Conservation (phyloP, 2,888 invertebrate species). For the Pharmacophagus antenor region DNA sequence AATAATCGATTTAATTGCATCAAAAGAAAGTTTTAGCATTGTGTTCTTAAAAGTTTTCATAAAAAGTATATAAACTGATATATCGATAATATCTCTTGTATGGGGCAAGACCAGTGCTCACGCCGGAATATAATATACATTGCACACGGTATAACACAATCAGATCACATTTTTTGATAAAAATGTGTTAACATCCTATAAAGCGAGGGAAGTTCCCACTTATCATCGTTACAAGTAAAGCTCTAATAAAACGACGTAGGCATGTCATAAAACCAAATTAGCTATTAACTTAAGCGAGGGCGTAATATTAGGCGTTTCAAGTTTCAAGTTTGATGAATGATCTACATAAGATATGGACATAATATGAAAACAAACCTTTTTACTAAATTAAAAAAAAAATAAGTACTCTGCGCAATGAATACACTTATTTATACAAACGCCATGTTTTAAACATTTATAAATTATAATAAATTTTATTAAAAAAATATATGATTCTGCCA, state of each 20-base stretch:
- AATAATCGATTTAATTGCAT: no score
- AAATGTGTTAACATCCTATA: no score
- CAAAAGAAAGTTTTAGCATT: no score
- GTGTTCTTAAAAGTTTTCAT: not conserved
- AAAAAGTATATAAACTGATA: not conserved
- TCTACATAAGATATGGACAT: slow-evolving; percentile 4
- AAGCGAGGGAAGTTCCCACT: not conserved
- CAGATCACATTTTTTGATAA: no score
- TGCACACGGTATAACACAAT: no score
- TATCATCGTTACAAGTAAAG: slow-evolving; percentile 15
- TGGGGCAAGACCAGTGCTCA: no score
- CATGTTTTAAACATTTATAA: not conserved
- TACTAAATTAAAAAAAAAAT: slow-evolving; percentile 11
- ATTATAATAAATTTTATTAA: not conserved
- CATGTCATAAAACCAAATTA: slow-evolving; percentile 18
- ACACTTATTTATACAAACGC: no score
- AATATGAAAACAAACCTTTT: slow-evolving; percentile 14
- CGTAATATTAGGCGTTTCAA: slow-evolving; percentile 19
- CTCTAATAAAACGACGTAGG: slow-evolving; percentile 19
- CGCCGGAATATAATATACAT: no score
- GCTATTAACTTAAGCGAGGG: slow-evolving; percentile 29
- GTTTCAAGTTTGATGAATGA: slow-evolving; percentile 26
- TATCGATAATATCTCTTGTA: no score
- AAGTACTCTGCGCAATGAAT: no score
- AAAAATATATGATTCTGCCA: not conserved